Evolutionary conservation across 2,888 invertebrate genomes (phyloP), one percentile per base, ranked within the genome.

Genomic region (Andrena hattorfiana): DNA sequence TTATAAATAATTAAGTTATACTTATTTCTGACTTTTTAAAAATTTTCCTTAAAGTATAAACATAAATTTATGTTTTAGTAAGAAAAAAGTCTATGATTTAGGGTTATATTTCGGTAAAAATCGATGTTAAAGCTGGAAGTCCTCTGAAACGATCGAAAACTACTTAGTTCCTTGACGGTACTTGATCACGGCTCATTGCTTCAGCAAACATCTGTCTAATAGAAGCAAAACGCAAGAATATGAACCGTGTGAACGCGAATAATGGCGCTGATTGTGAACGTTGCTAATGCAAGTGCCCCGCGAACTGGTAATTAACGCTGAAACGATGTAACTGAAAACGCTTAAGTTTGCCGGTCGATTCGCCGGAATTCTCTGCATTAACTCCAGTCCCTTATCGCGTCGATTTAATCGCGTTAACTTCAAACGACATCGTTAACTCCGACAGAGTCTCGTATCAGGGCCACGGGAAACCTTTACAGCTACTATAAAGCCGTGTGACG

Each of bases 331-430:
- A 64, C 77, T 66, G 77, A 49, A 74, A 77, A 60, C 74, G 66
- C 60, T 73, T 60, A 35, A 67, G 56, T 64, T 60, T 28, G 6
- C 28, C 32, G 28, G 62, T 60, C 35, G 60, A 78, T 66, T 70
- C 79, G 51, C 42, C 16, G 23, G 51, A 66, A 70, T 70, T 10
- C 56, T 35, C 59, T 23, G 59, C 64, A 51, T 79, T 78, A 30
- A 49, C 28, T 42, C 28, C 30, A 35, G 3, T 5, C 26, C 64
- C 26, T 78, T 80, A 70, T 78, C 79, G 70, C 49, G 63, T 64
- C 74, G 69, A 70, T 78, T 77, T 77, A 66, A 79, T 77, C 79
- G 78, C 59, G 79, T 80, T 78, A 80, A 80, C 79, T 80, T 80
- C 64, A 26, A 78, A 78, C 79, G 79, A 78, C 79, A 70, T 64